A percentile compares a stretch with the other conserved stretches of the same genome.
phyloP scores from a whole-genome alignment of 2,797 vertebrate species.

The Coluber constrictor region DNA sequence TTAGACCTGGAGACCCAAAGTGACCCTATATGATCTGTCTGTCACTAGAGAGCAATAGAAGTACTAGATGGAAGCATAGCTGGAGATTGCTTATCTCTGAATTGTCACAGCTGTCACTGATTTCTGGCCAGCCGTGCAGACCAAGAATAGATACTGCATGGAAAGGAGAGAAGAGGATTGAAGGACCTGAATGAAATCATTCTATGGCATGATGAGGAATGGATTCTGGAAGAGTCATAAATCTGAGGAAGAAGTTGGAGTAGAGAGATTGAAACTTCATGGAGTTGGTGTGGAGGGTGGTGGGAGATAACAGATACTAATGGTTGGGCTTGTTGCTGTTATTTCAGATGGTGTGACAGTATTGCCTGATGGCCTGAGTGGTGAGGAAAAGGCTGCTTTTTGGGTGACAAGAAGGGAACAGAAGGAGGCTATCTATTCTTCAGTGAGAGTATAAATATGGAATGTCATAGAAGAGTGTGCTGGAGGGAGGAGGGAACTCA shows the following conservation, averaged over 20 bases:
- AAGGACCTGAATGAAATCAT: neutral
- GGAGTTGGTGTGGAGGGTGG: neutral
- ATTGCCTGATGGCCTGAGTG: neutral
- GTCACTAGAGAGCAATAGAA: neutral
- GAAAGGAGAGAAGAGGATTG: neutral
- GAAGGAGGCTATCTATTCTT: neutral
- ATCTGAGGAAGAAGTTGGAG: neutral
- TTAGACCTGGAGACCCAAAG: neutral
- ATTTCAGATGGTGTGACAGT: neutral
- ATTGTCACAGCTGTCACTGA: neutral
- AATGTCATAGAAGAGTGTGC: neutral
- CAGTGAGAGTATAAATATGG: neutral
- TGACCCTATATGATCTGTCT: neutral
- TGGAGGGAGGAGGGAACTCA: neutral
- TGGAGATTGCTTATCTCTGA: neutral
- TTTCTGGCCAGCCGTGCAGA: neutral
- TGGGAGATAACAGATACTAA: neutral
- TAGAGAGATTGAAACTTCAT: neutral
- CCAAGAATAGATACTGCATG: neutral
- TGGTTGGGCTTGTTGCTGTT: neutral
- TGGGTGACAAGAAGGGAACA: neutral
- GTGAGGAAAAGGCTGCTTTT: neutral
- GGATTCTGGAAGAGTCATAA: neutral
- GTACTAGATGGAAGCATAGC: neutral
- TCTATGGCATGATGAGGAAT: neutral